Base-by-base conservation (phyloP, 1,140 invertebrate genomes). In the Cheumatopsyche charites region DNA sequence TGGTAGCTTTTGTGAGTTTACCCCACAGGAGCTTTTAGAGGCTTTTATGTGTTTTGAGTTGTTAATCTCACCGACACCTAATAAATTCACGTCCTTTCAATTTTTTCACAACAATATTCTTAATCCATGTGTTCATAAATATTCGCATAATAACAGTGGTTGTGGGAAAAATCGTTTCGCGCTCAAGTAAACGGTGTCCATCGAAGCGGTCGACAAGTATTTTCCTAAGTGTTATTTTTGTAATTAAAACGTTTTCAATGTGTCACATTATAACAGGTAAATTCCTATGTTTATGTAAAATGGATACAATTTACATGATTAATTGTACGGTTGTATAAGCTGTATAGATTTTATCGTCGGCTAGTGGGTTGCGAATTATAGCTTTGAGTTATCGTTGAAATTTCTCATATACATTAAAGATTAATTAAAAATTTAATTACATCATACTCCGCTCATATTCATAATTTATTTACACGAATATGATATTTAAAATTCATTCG, bases 1-100 rank as follows among this genome's bases (percentile, higher is more conserved):
- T 25, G 49, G 49, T 62, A 15, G 25, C 66, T n/a, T 11, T 62
- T 62, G 58, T 26, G 19, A 17, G 23, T 62, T 67, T 29, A 61
- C 72, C 71, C 67, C 67, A 52, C 65, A 67, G 67, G 61, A 70
- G 68, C 68, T 70, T 62, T 70, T 62, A 49, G 17, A 19, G 42
- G 29, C 42, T 63, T 52, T 62, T 52, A 5, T 45, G 5, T 43
- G 23, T 58, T 19, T 12, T 66, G 13, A 66, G 36, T 11, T 26
- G 52, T 49, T 71, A 71, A 71, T 71, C 69, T 61, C 29, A 29
- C 43, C 19, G 61, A 26, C 15, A 21, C 26, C 42, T 52, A 63
- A 36, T 71, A 71, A 71, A 71, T 71, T 63, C 23, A 63, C 41
- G 6, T 5, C 29, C 6, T 63, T 45, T 5, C 0, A n/a, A 23